Evolutionary conservation across 2,888 invertebrate species (phyloP), one percentile per base, ranked within the genome.

Genomic region (Brachycybe producta): DNA sequence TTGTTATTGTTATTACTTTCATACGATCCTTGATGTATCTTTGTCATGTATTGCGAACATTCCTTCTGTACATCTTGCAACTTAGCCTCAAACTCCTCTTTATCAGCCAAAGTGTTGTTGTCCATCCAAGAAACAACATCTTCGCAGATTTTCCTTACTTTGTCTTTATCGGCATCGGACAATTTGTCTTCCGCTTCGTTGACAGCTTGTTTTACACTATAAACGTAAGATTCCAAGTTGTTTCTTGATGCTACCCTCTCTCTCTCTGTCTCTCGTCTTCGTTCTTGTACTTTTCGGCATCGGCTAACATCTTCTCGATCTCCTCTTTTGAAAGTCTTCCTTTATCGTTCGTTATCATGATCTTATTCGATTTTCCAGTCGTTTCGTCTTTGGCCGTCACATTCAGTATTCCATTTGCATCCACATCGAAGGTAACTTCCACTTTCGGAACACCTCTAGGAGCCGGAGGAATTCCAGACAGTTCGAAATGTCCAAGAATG

Each of bases 381-480:
- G 23, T 40, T 8, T 15, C 24, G 19, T 40, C 40, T 23, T 15
- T 17, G 2, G 40, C 40, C 3, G 13, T 8, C 15, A 40, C 40
- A 23, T 40, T 23, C 24, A 40, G 24, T 5, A 95, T 95, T 63
- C 95, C 95, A 71, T 97, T 92, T 59, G 73, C 73, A 61, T 75
- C 73, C 55, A 74, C 71, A 57, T 75, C 74, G 60, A 74, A 74
- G 43, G 73, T 73, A 49, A 74, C 74, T 59, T 74, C 73, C 59
- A 0, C 85, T 75, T 74, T 57, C 53, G 92, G 92, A 65, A 95
- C 92, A 61, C 92, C 72, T 81, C 95, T 57, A 79, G 84, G 54
- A 80, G 95, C 68, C 32, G 94, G 94, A 11, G 94, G 92, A 64
- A 97, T 95, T 52, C 94, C 94, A 30, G 86, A 86, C 53, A 97